Base-by-base conservation (phyloP, 2,888 invertebrate genomes). In the Cynaeus angustus region DNA sequence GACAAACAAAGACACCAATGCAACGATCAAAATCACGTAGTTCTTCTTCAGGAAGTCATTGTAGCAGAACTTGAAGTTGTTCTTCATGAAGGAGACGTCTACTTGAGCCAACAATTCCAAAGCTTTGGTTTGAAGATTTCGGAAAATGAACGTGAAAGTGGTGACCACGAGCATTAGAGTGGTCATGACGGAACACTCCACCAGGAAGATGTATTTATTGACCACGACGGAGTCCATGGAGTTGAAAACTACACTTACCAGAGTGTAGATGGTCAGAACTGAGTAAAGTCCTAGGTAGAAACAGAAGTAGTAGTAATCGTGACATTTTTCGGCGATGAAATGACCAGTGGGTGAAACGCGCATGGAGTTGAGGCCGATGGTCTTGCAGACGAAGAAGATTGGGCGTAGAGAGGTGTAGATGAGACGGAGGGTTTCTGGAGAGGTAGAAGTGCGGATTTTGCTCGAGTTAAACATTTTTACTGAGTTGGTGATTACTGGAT, bases 31-130 rank as follows among this genome's bases (percentile, higher is more conserved):
- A 14, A 68, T 56, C 6, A 64, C 7, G 71, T 72, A 33, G 52
- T 73, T 73, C 30, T 66, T 75, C 52, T 70, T 75, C 45, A 65
- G 62, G 38, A 77, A 52, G 30, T 52, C 46, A 0, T 59, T 50
- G 45, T 79, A 78, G 26, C 75, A 43, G 12, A 80, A 68, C 13
- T 65, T 38, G n/a, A 76, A 69, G 45, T 72, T 65, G 4, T 70
- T 52, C 10, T 68, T 59, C 30, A 70, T 61, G 8, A 79, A 65
- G 16, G 68, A 69, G 5, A 50, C 64, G 67, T 80, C 80, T 3
- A 79, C 72, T 45, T 76, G 71, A 5, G 75, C 56, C 10, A 78
- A 65, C n/a, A 50, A 10, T 3, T 69, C 62, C 2, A 77, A 59
- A 53, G 68, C 55, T 6, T 68, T 67, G 1, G 30, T 69, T 21